Evolutionary conservation across 2,888 invertebrate genomes (phyloP), one percentile per base, ranked within the genome.

Genomic region (Cerastis leucographa): DNA sequence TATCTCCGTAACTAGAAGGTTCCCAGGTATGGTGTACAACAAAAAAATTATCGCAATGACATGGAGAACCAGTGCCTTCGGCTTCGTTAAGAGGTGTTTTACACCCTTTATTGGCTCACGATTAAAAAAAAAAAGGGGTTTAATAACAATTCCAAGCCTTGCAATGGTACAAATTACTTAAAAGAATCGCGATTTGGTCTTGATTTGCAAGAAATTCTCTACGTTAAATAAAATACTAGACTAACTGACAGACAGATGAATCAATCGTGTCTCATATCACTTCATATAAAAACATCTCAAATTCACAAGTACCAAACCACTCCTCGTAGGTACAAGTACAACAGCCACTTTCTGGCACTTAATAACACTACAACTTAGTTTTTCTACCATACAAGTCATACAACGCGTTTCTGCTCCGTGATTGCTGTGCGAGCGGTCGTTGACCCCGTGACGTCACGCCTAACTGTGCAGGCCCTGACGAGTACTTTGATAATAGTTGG

Each of bases 381-480:
- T 85, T 85, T 79, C 70, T 85, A 76, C 61, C 67, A 76, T 83
- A 78, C 65, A 85, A 88, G 75, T 61, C 65, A 76, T 83, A 79
- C 70, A 85, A 88, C 90, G 81, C 83, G 87, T 87, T 88, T 80
- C 81, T 86, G 78, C 80, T 76, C 80, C 81, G 86, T 88, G 89
- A 85, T 84, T 73, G 86, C 83, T 84, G 76, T 71, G 85, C 80
- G 82, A 78, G 76, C 80, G 90, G 90, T 88, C 90, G 82, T 82
- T 85, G 91, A 89, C 90, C 89, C 73, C 62, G 71, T 91, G 92
- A 92, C 91, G 91, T 92, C 92, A 91, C 83, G 73, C 71, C 87
- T 91, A 92, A 91, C 91, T 91, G 92, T 90, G 90, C 87, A 77
- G 69, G 88, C 88, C 84, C 87, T 85, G 77, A 72, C 80, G 59